Evolutionary conservation across 2,888 invertebrate genomes (phyloP).

Genomic region (Mythimna vitellina): DNA sequence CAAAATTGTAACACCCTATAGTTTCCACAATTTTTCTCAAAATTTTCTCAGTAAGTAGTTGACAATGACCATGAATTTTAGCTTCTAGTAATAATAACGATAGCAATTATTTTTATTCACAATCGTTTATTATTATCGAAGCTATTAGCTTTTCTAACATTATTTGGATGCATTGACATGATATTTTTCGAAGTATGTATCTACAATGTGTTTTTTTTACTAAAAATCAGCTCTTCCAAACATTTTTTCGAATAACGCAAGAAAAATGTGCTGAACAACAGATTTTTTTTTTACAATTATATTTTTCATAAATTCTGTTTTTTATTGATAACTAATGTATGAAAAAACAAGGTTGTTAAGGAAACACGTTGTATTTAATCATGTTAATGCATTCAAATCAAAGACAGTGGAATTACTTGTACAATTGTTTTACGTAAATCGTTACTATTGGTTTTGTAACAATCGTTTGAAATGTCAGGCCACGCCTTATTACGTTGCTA

Average conservation of each 20-base stretch:
- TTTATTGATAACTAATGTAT: too few species aligned
- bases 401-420: constrained; percentile 24
- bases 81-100: constrained; percentile 7
- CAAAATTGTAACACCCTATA: not conserved
- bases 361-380: not conserved
- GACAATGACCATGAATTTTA: constrained; percentile 19
- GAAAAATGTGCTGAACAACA: not conserved
- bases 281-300: too few species aligned
- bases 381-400: not conserved
- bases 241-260: not conserved
- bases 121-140: constrained; percentile 16
- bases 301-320: too few species aligned
- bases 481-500: not conserved
- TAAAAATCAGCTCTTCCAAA: not conserved
- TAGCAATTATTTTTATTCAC: not conserved
- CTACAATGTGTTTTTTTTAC: not conserved
- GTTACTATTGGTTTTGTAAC: constrained; percentile 2
- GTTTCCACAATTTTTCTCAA: not conserved
- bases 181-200: not conserved
- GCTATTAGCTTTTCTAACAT: not conserved
- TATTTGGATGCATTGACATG: constrained; percentile 12
- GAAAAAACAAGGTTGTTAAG: too few species aligned
- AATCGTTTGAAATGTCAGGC: not conserved
- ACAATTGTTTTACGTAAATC: constrained; percentile 22
- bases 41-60: not conserved